phyloP scores from a whole-genome alignment of 2,113 vertebrate species.

The Tetraodon nigroviridis region DNA sequence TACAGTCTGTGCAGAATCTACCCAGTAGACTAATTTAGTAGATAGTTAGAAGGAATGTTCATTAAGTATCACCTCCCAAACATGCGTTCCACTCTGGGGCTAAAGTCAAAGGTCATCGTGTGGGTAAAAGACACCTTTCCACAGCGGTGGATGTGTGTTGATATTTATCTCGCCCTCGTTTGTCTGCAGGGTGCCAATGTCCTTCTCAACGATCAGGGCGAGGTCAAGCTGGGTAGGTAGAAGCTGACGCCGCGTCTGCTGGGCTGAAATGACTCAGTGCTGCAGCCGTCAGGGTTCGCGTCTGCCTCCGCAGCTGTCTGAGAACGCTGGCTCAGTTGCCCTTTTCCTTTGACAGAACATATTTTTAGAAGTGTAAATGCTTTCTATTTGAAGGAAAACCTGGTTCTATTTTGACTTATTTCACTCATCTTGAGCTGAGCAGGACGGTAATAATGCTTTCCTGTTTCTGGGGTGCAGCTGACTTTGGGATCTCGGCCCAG shows the following conservation, averaged over 20 bases:
- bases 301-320: too few species aligned
- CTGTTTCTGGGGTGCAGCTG: constrained; percentile 68
- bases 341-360: too few species aligned
- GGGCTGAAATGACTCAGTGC: constrained; percentile 31
- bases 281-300: background rate
- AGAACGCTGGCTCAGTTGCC: too few species aligned
- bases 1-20: background rate
- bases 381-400: background rate
- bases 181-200: constrained; percentile 85
- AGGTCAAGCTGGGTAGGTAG: constrained; percentile 84
- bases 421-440: background rate
- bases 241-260: constrained; percentile 1
- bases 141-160: constrained; percentile 5
- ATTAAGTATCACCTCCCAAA: background rate
- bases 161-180: background rate
- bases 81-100: constrained; percentile 2
- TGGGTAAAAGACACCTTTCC: constrained; percentile 2
- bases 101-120: constrained; percentile 16
- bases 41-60: too few species aligned
- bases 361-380: too few species aligned
- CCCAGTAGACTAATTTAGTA: too few species aligned
- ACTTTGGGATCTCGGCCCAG: constrained; percentile 90
- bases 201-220: constrained; percentile 84
- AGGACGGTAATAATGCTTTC: background rate
- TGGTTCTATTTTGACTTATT: background rate